Percentiles rank a stretch among this genome's conserved stretches.
Conservation (phyloP, 2,888 invertebrate genomes). For the Sabatieria punctata region DNA sequence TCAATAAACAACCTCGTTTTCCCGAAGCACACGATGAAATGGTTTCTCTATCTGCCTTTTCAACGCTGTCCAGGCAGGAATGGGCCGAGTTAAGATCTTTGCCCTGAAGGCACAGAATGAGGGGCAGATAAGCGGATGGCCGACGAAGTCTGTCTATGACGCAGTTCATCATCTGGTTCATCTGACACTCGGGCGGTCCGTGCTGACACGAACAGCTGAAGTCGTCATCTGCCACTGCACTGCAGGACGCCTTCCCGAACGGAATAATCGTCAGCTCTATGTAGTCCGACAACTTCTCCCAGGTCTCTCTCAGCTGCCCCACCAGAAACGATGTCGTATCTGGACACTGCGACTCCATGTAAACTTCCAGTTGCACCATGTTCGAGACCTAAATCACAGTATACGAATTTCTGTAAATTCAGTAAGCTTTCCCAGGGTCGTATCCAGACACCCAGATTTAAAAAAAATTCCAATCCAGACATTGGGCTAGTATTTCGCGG, state of each 20-base stretch:
- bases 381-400: too few relatives aligned
- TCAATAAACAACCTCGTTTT: too few relatives aligned
- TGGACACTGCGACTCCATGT: slow-evolving; percentile 30
- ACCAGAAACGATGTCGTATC: slow-evolving; percentile 25
- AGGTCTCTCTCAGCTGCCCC: slow-evolving; percentile 20
- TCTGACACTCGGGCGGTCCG: slow-evolving; percentile 23
- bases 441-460: too few relatives aligned
- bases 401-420: too few relatives aligned
- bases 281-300: slow-evolving; percentile 16
- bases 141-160: slow-evolving; percentile 21
- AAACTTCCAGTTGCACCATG: slow-evolving; percentile 21
- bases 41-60: too few relatives aligned
- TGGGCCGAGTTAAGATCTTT: slow-evolving; percentile 11
- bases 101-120: slow-evolving; percentile 19
- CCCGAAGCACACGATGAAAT: too few relatives aligned
- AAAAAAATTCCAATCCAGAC: too few relatives aligned
- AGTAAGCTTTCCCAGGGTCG: too few relatives aligned
- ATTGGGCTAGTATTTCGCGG: too few relatives aligned
- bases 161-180: slow-evolving; percentile 29
- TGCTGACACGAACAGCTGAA: slow-evolving; percentile 26
- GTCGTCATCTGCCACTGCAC: slow-evolving; percentile 16
- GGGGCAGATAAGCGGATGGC: slow-evolving; percentile 19
- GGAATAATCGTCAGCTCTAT: slow-evolving; percentile 21
- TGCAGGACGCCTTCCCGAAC: slow-evolving; percentile 27
- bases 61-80: background rate